A percentile compares a stretch with the other conserved stretches of the same genome.
Evolutionary conservation across 2,888 invertebrate species (phyloP).

Genomic region (Nemurella pictetii): DNA sequence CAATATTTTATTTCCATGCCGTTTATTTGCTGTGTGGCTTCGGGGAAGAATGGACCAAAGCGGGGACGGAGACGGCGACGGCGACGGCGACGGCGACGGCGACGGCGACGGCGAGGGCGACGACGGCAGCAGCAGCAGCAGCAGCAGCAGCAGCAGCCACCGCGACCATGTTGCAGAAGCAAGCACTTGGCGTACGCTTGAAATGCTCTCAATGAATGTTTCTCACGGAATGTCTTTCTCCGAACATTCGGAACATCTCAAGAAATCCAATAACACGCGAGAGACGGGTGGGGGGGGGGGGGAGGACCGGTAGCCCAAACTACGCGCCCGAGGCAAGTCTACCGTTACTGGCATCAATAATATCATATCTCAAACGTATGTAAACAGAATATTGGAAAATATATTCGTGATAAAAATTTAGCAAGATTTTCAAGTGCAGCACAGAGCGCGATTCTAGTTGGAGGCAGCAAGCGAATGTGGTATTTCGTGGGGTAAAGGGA

Average conservation of each 20-base stretch:
- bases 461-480: not conserved
- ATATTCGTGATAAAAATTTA: slow-evolving; percentile 24
- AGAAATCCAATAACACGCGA: slow-evolving; percentile 26
- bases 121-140: too few relatives aligned
- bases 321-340: not conserved
- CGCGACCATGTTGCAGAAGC: not conserved
- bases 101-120: too few relatives aligned
- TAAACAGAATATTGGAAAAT: slow-evolving; percentile 14
- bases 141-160: too few relatives aligned
- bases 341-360: slow-evolving; percentile 14
- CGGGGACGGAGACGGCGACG: too few relatives aligned
- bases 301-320: not conserved
- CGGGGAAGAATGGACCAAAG: not conserved
- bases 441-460: not conserved
- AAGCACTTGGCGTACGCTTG: not conserved
- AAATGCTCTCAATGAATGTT: not conserved
- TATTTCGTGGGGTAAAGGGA: not conserved
- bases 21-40: not conserved
- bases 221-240: slow-evolving; percentile 8
- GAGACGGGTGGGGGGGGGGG: not conserved
- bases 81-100: too few relatives aligned
- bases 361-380: slow-evolving; percentile 24
- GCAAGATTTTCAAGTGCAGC: not conserved
- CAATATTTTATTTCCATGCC: not conserved
- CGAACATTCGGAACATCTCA: not conserved